Conservation (phyloP, 2,888 invertebrate genomes). For the Sinodicranocentrus sp. region DNA sequence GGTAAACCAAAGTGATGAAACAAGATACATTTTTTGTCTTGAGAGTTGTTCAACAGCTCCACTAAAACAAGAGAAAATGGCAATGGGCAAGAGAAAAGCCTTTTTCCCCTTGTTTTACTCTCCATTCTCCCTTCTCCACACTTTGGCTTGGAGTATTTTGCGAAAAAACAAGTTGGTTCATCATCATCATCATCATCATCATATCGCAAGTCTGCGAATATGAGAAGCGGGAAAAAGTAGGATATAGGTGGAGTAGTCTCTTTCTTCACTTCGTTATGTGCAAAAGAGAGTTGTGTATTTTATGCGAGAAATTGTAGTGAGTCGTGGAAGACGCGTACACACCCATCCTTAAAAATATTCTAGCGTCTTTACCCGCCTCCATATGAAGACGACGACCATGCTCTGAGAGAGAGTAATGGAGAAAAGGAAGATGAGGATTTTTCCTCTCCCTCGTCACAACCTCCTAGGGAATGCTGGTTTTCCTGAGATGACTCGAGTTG, state of each 20-base stretch:
- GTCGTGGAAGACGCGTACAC: neutral
- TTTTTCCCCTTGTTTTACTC: neutral
- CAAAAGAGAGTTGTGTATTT: conserved; percentile 23
- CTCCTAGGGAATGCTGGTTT: conserved; percentile 6
- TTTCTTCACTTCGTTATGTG: neutral
- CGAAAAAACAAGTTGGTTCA: too few species aligned
- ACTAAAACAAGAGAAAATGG: conserved; percentile 10
- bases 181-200: conserved; percentile 35
- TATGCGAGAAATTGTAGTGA: neutral
- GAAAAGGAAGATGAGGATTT: conserved; percentile 29
- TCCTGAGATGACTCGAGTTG: conserved; percentile 14
- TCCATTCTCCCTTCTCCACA: neutral
- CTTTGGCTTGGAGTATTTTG: conserved; percentile 29
- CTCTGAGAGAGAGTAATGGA: neutral
- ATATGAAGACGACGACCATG: too few species aligned
- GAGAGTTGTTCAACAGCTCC: conserved; percentile 1
- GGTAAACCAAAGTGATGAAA: conserved; percentile 16
- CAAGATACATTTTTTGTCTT: neutral
- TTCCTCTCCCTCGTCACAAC: neutral
- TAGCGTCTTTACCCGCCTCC: neutral
- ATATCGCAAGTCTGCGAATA: conserved; percentile 29
- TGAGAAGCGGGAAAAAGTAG: conserved; percentile 36
- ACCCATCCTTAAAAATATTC: too few species aligned
- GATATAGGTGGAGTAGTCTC: neutral
- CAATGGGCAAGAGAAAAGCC: neutral